These are phyloP conservation scores for Lasioglossum calceatum DNA, from an alignment of 2,888 invertebrate species.

Conservation along the genomic window DNA sequence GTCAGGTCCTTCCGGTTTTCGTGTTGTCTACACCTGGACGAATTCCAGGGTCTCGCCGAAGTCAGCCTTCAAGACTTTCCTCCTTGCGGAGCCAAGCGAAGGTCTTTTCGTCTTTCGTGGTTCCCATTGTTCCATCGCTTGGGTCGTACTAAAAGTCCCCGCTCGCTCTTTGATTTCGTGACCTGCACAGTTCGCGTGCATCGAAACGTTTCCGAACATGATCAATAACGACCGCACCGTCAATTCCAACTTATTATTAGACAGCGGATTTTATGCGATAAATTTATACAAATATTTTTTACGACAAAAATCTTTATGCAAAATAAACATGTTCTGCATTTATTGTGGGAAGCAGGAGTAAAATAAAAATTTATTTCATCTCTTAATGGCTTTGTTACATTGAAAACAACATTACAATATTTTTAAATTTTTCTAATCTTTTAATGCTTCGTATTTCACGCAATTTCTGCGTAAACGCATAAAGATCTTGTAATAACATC, in stretches of 20 bases:
- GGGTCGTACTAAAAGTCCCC: conserved; percentile 4
- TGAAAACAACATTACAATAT: no score
- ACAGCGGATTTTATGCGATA: no score
- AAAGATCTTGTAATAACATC: no score
- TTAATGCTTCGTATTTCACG: no score
- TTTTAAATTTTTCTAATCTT: no score
- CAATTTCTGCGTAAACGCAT: no score
- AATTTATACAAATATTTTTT: no score
- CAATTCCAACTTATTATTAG: not conserved
- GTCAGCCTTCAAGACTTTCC: conserved; percentile 69
- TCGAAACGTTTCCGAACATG: not conserved
- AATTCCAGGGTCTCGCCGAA: conserved; percentile 44
- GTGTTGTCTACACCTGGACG: conserved; percentile 61
- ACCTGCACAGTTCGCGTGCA: not conserved
- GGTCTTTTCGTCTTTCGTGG: conserved; percentile 18
- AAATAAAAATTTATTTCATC: no score
- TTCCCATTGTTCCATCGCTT: conserved; percentile 50
- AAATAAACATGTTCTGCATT: no score
- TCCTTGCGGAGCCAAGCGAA: conserved; percentile 60
- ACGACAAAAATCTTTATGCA: no score
- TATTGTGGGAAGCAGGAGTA: no score
- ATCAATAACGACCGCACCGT: not conserved
- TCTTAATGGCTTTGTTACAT: no score
- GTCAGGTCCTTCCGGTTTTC: conserved; percentile 71
- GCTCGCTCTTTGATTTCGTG: conserved; percentile 4